Percentiles rank a stretch among this genome's conserved stretches.
phyloP scores from a whole-genome alignment of 2,113 vertebrate species.

The Desmodus rotundus region DNA sequence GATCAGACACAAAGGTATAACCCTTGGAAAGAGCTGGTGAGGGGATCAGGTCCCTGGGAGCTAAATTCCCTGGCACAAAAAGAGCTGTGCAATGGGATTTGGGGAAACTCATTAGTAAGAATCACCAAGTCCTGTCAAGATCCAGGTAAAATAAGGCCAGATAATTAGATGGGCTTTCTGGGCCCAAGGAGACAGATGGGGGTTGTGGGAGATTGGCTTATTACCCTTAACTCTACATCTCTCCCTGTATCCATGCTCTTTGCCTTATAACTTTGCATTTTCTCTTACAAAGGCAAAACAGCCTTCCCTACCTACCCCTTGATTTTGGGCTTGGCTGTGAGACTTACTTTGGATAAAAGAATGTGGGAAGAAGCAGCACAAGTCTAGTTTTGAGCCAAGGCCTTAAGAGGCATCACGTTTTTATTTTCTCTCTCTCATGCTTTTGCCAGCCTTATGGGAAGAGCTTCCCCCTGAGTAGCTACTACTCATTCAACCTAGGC shows the following conservation, averaged over 20 bases:
- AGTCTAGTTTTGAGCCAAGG: background rate
- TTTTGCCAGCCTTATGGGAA: background rate
- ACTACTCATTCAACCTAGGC: background rate
- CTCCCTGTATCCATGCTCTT: background rate
- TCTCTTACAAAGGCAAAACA: conserved; percentile 1
- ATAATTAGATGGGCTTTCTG: background rate
- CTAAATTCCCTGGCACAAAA: background rate
- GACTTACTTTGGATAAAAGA: background rate
- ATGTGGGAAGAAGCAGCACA: background rate
- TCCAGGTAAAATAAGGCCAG: background rate
- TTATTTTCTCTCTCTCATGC: background rate
- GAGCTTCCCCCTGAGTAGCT: background rate
- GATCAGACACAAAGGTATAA: background rate
- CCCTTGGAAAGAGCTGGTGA: background rate
- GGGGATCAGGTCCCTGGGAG: background rate
- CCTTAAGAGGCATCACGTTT: background rate
- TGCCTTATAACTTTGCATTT: background rate
- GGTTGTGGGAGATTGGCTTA: background rate
- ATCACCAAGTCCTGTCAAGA: background rate
- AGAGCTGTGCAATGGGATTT: background rate
- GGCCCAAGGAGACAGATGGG: background rate
- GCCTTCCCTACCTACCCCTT: background rate
- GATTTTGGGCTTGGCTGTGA: background rate
- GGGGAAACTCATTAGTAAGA: background rate
- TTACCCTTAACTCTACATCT: background rate